Evolutionary conservation across 2,797 vertebrate species (phyloP), one percentile per base, ranked within the genome.

Genomic region (Malurus leucopterus): DNA sequence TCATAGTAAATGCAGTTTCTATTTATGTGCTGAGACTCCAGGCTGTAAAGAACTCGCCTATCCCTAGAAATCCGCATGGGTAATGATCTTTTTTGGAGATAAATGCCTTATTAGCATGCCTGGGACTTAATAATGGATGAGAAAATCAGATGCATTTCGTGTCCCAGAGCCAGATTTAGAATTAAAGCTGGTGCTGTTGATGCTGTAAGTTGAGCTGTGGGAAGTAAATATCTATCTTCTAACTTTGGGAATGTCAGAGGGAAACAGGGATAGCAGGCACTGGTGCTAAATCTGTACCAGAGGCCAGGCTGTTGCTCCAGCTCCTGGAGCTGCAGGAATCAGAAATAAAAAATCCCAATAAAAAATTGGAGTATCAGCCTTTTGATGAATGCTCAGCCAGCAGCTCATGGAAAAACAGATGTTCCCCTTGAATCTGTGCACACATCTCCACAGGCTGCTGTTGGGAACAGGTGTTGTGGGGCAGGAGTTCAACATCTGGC

Each of bases 401-500:
- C 76, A 74, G 0, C 63, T 86, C 13, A 3, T 30, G 26, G 23
- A 69, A 58, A 77, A 58, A 0, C 93, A 93, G 88, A 15, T 94
- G 93, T 92, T 89, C 6, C 50, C 54, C 46, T n/a, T 1, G 44
- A 53, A 29, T 59, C 59, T 43, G 41, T 3, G 32, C 6, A 9
- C 40, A 0, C 1, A 0, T 44, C 36, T 29, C 46, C 16, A 0
- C 6, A 1, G 0, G 3, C 14, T 32, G 57, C 10, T n/a, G 18
- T 59, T 46, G 17, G 7, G 18, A 24, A 5, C 93, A 94, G 90
- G 63, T 88, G 93, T 65, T 81, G 13, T 36, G 74, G 73, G 83
- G 22, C 1, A 0, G 2, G 4, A 49, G 29, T 86, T 61, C 81
- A 88, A 50, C 90, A 90, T 86, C 92, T 94, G 94, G 67, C 57